Evolutionary conservation across 2,888 invertebrate genomes (phyloP).

Genomic region (Timema podura): DNA sequence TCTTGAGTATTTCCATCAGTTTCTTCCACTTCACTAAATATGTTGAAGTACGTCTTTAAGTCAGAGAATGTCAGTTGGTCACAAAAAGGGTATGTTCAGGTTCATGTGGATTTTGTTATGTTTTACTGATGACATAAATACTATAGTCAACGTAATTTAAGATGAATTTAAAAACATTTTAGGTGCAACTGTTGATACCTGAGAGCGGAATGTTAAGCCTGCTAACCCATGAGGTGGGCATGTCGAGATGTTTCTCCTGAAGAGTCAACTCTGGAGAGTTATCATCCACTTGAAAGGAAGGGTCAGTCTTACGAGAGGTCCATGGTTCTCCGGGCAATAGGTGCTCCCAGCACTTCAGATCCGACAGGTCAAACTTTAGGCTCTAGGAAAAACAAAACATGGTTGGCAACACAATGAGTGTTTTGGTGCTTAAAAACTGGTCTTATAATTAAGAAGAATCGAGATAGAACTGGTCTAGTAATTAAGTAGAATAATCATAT

Average conservation of each 20-base stretch:
- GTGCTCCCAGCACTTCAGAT: slow-evolving; percentile 65
- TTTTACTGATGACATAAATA: neutral
- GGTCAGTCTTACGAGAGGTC: slow-evolving; percentile 40
- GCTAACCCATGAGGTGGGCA: slow-evolving; percentile 71
- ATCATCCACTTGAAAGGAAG: slow-evolving; percentile 24
- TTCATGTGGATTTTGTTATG: neutral
- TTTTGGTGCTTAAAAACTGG: no score
- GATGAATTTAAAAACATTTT: no score
- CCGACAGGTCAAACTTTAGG: slow-evolving; percentile 59
- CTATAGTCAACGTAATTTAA: neutral
- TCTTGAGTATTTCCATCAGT: no score
- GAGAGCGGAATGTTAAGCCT: slow-evolving; percentile 58
- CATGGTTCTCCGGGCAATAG: slow-evolving; percentile 66
- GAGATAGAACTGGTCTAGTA: no score
- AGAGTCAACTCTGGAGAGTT: slow-evolving; percentile 20
- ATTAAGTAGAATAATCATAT: no score
- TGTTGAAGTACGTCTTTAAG: no score
- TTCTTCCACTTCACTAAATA: no score
- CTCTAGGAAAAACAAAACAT: slow-evolving; percentile 33
- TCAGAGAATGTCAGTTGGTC: no score
- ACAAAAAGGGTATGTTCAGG: neutral
- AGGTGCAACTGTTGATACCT: slow-evolving; percentile 41
- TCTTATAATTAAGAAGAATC: no score
- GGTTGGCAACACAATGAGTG: neutral
- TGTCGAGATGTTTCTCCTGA: slow-evolving; percentile 68